Evolutionary conservation across 2,888 invertebrate genomes (phyloP), one percentile per base, ranked within the genome.

Genomic region (Digitonthophagus gazella): DNA sequence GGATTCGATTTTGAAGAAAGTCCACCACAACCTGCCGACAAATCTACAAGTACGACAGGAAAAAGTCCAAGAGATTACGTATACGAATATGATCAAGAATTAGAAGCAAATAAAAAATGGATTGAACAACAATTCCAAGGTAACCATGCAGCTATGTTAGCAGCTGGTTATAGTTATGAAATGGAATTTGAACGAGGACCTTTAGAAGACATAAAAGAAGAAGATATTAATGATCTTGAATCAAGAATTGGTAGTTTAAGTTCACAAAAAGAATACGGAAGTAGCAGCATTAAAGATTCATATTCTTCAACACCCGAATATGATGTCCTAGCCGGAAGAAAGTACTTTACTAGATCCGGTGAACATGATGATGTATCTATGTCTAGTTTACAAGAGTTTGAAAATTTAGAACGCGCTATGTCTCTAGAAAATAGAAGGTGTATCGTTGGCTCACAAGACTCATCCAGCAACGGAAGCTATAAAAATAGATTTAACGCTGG

Each of bases 381-480:
- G 82, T 95, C 92, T 73, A 97, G 97, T 3, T 86, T 97, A 70
- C 95, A 96, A 82, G 97, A 97, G 80, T 97, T 97, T 84, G 97
- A 97, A 84, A 91, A 91, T 72, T 84, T 97, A 11, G 97, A 97
- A 82, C 90, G 89, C 75, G 93, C 94, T 0, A 89, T 97, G 77
- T 89, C 89, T 0, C 86, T 93, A 79, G 95, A 95, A 80, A 92
- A 91, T 80, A 90, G 89, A 75, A 89, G 88, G 77, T 87, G 87
- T 75, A 57, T 68, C 4, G 66, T 68, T 20, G 92, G 93, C 6
- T 96, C 95, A 1, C 93, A 95, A 78, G 96, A 95, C 80, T 95
- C 95, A 0, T 85, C 91, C 2, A 89, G 89, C 76, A 93, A 94
- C 78, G 93, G 93, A 4, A 93, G 93, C 75, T 88, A 93, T 70